Evolutionary conservation across 2,888 invertebrate species (phyloP).

Genomic region (Pelosia muscerda): DNA sequence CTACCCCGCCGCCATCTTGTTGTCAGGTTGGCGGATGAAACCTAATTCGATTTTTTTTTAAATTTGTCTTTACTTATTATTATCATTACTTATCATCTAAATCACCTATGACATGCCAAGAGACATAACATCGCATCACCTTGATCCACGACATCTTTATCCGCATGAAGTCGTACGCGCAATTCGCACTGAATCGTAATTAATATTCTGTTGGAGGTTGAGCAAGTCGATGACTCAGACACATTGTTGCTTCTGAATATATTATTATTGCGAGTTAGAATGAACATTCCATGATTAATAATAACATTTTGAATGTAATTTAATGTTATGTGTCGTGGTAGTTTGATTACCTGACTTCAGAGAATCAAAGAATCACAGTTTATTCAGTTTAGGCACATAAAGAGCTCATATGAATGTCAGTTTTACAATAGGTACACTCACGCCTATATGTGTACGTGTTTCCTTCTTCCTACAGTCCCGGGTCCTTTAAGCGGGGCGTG

Average conservation of each 20-base stretch:
- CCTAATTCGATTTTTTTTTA: too few relatives aligned
- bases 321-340: background rate
- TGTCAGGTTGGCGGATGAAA: too few relatives aligned
- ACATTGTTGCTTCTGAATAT: slow-evolving; percentile 22
- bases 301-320: background rate
- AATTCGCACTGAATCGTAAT: slow-evolving; percentile 23
- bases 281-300: slow-evolving; percentile 6
- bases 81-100: too few relatives aligned
- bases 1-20: too few relatives aligned
- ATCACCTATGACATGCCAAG: background rate
- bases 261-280: slow-evolving; percentile 6
- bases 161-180: background rate
- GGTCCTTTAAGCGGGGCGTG: too few relatives aligned
- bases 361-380: too few relatives aligned
- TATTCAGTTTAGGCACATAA: too few relatives aligned
- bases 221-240: slow-evolving; percentile 40
- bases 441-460: too few relatives aligned
- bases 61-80: too few relatives aligned
- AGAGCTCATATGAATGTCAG: too few relatives aligned
- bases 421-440: too few relatives aligned
- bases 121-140: background rate
- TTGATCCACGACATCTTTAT: background rate
- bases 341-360: background rate
- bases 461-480: too few relatives aligned
- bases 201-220: slow-evolving; percentile 44